Base-by-base conservation (phyloP, 2,113 vertebrate species). In the Gavialis gangeticus region DNA sequence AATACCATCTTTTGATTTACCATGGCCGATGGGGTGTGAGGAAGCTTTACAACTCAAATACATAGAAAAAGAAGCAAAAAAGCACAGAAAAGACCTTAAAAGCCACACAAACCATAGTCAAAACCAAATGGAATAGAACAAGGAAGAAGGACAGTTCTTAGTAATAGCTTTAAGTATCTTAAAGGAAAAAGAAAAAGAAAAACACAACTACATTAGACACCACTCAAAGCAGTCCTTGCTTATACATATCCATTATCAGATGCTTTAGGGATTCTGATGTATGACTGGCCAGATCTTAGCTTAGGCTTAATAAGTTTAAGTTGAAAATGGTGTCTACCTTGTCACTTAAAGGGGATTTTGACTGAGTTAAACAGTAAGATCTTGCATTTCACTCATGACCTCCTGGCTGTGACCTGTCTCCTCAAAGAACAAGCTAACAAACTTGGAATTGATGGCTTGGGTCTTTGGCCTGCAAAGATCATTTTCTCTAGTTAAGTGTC, bases 1-100 rank as follows among this genome's bases (percentile, higher is more conserved):
- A 99, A 98, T 99, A 98, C 99, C 99, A 99, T 99, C 99, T 99
- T 99, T 99, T 98, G 99, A 99, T 98, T 98, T 98, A 98, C 98
- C 97, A 98, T 99, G 98, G 98, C 96, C 95, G 97, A 99, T 99
- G 98, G 95, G 96, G 54, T 55, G 79, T 92, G 94, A 96, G 89
- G 96, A 96, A 98, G 93, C 71, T 97, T 95, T 81, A 92, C 96
- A 98, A 98, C 94, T 94, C 77, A 98, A 97, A 97, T 86, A 97
- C 93, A 98, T 21, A 84, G 25, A 94, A 55, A 67, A 62, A 85
- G 27, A 62, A 9, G 84, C 82, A 81, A 84, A 88, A 73, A 3
- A 96, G 80, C 58, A 63, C 83, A 96, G 90, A 54, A 92, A 94
- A 96, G 58, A 88, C 67, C 77, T 95, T 93, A 96, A 91, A 81